Percentiles rank a stretch among this genome's conserved stretches.
phyloP scores from a whole-genome alignment of 2,797 vertebrate genomes.

The Artibeus jamaicensis region DNA sequence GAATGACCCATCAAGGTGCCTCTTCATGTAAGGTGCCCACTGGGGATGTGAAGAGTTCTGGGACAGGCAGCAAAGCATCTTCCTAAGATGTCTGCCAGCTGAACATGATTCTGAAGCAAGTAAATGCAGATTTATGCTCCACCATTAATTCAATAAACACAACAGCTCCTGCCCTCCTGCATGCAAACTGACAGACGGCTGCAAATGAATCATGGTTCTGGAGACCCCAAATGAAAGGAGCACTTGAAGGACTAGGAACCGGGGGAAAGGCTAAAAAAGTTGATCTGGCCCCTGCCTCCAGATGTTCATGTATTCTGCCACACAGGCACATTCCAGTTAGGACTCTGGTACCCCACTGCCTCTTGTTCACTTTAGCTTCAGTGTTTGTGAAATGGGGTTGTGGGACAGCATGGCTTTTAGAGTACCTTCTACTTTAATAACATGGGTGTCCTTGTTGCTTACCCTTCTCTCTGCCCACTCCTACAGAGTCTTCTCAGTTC shows the following conservation, averaged over 20 bases:
- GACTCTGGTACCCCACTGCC: not conserved
- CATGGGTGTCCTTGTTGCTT: not conserved
- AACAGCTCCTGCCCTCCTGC: not conserved
- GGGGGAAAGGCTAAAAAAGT: not conserved
- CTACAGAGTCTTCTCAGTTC: not conserved
- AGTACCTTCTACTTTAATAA: not conserved
- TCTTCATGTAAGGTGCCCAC: not conserved
- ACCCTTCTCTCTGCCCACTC: not conserved
- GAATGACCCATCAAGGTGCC: not conserved
- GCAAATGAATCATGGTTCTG: not conserved
- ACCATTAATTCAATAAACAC: not conserved
- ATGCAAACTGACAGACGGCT: not conserved
- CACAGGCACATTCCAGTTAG: accelerated
- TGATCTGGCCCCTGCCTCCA: not conserved
- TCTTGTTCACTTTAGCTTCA: not conserved
- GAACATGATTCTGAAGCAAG: not conserved
- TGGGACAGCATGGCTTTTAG: not conserved
- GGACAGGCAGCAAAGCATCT: not conserved
- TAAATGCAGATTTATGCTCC: not conserved
- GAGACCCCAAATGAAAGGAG: not conserved
- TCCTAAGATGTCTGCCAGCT: not conserved
- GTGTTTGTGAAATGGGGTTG: not conserved
- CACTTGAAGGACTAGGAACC: not conserved
- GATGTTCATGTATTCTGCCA: not conserved
- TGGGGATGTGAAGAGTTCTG: not conserved